These are phyloP conservation scores for Corythaixoides concolor DNA, from an alignment of 2,113 vertebrate genomes.

Conservation along the genomic window DNA sequence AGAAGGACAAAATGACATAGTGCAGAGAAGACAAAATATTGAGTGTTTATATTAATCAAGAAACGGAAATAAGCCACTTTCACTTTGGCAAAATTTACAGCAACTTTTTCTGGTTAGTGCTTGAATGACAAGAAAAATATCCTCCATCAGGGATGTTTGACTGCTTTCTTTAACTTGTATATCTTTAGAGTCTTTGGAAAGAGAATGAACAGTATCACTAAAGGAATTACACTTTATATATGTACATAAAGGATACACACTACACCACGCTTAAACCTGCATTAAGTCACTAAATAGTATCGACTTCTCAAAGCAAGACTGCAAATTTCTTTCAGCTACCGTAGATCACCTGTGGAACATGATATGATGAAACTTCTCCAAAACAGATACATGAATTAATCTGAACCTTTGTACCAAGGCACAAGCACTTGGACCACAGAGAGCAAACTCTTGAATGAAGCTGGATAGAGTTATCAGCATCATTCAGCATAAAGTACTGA, in stretches of 20 bases:
- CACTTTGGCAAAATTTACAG: neutral
- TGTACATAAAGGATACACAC: neutral
- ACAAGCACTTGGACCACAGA: neutral
- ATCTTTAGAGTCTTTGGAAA: neutral
- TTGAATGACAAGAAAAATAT: neutral
- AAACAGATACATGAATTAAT: neutral
- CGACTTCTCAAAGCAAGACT: neutral
- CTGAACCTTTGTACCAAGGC: neutral
- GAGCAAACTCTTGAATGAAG: neutral
- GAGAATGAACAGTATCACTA: neutral
- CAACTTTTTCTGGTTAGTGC: neutral
- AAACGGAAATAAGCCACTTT: neutral
- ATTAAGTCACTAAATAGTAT: neutral
- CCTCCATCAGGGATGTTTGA: neutral
- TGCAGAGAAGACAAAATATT: neutral
- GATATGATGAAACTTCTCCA: neutral
- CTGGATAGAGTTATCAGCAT: neutral
- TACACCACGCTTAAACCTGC: neutral
- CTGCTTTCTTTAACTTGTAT: neutral
- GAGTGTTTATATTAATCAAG: neutral
- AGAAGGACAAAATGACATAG: neutral
- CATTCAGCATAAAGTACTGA: neutral
- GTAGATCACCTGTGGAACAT: neutral
- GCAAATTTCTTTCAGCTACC: neutral
- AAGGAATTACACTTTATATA: neutral